A percentile compares a stretch with the other conserved stretches of the same genome.
Evolutionary conservation across 1,140 invertebrate genomes (phyloP).

Genomic region (Pteromalus puparum): DNA sequence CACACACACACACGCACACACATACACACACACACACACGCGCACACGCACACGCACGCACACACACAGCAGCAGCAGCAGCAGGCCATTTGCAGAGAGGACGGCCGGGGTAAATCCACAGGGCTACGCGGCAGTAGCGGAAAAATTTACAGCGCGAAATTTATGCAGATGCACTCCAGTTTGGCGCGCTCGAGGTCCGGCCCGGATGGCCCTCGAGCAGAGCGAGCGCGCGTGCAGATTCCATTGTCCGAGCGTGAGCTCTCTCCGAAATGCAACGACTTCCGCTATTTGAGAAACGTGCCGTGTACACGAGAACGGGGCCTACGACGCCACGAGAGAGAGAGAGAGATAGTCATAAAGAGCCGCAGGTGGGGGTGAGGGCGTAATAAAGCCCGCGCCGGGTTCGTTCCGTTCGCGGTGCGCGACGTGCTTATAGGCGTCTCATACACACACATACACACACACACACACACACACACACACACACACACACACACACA

Average conservation of each 20-base stretch:
- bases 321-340: not conserved
- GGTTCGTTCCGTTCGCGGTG: constrained; percentile 36
- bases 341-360: constrained; percentile 33
- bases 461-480: not conserved
- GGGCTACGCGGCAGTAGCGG: not conserved
- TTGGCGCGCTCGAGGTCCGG: not conserved
- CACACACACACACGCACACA: no score
- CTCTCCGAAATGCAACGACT: constrained; percentile 50
- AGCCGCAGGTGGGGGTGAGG: not conserved
- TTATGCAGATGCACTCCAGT: constrained; percentile 38
- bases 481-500: not conserved
- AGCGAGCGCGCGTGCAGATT: not conserved
- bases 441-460: not conserved
- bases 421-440: constrained; percentile 21
- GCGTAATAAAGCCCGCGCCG: constrained; percentile 33
- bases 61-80: no score
- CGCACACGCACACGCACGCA: no score
- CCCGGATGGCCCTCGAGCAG: not conserved
- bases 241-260: not conserved
- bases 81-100: no score
- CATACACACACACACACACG: no score
- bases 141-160: constrained; percentile 24
- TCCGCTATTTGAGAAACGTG: constrained; percentile 50
- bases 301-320: not conserved
- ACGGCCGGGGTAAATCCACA: not conserved